phyloP scores from a whole-genome alignment of 2,888 invertebrate species.

The Drosophila flavopinicola region DNA sequence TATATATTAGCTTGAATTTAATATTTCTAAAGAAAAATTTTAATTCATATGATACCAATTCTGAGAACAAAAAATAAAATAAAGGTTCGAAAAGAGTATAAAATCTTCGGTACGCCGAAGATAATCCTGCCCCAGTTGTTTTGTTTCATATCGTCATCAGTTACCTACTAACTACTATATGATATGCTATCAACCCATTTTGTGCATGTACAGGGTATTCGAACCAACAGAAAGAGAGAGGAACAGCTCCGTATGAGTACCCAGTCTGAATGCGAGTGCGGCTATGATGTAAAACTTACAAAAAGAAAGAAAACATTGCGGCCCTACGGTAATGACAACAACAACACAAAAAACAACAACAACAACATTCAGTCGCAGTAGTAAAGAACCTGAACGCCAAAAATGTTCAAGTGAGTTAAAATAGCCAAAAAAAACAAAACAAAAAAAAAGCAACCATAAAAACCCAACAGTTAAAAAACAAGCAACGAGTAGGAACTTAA shows the following conservation, averaged over 20 bases:
- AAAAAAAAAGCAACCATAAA: conserved; percentile 20
- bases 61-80: too few species aligned
- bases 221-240: conserved; percentile 18
- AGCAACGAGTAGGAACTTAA: conserved; percentile 33
- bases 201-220: conserved; percentile 11
- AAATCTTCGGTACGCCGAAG: too few species aligned
- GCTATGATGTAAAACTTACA: conserved; percentile 48
- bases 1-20: too few species aligned
- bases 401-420: conserved; percentile 39
- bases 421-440: conserved; percentile 10
- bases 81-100: too few species aligned
- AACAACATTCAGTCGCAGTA: conserved; percentile 31
- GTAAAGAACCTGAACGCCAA: conserved; percentile 42
- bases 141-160: too few species aligned
- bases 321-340: conserved; percentile 61
- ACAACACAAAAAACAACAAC: conserved; percentile 23
- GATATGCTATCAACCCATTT: too few species aligned
- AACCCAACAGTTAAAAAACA: conserved; percentile 18
- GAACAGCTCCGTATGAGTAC: background rate
- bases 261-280: background rate
- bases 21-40: too few species aligned
- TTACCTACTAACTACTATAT: too few species aligned
- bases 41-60: too few species aligned
- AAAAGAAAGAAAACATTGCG: conserved; percentile 34
- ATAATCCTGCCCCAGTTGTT: too few species aligned